A percentile compares a stretch with the other conserved stretches of the same genome.
Evolutionary conservation across 2,888 invertebrate species (phyloP).

Genomic region (Lochmaea capreae): DNA sequence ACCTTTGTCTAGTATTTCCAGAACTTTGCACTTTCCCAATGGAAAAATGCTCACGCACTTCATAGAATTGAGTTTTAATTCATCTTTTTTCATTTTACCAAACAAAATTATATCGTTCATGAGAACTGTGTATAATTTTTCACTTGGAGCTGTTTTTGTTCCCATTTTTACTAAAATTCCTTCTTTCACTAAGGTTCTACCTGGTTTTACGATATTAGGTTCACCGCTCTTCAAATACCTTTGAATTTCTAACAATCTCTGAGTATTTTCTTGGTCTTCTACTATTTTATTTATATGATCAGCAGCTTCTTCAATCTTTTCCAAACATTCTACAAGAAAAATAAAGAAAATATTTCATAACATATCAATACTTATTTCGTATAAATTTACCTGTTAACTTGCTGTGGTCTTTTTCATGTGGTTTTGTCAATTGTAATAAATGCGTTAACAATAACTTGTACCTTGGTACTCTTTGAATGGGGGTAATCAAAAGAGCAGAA

Average conservation of each 20-base stretch:
- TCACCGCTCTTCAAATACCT: constrained; percentile 71
- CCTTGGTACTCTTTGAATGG: constrained; percentile 82
- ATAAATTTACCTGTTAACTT: constrained; percentile 48
- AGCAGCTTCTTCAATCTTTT: constrained; percentile 76
- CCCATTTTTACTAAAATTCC: constrained; percentile 67
- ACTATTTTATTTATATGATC: constrained; percentile 79
- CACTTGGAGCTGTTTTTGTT: constrained; percentile 60
- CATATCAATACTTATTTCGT: too few relatives aligned
- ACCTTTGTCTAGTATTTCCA: constrained; percentile 70
- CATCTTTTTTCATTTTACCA: constrained; percentile 73
- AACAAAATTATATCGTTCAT: constrained; percentile 81
- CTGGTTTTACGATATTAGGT: constrained; percentile 76
- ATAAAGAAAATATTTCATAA: not conserved
- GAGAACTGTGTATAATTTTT: constrained; percentile 75
- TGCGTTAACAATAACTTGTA: constrained; percentile 80
- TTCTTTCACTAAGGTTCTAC: constrained; percentile 77
- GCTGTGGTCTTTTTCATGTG: constrained; percentile 49
- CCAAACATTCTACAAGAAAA: constrained; percentile 70
- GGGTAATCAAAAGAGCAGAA: constrained; percentile 79
- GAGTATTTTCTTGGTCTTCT: constrained; percentile 78
- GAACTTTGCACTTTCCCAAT: constrained; percentile 75
- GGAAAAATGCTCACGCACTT: constrained; percentile 77
- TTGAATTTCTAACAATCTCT: constrained; percentile 76
- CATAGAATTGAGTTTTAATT: constrained; percentile 71
- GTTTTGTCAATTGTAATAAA: constrained; percentile 65